A percentile compares a stretch with the other conserved stretches of the same genome.
phyloP scores from a whole-genome alignment of 1,140 invertebrate species.

The Gryon sp. region DNA sequence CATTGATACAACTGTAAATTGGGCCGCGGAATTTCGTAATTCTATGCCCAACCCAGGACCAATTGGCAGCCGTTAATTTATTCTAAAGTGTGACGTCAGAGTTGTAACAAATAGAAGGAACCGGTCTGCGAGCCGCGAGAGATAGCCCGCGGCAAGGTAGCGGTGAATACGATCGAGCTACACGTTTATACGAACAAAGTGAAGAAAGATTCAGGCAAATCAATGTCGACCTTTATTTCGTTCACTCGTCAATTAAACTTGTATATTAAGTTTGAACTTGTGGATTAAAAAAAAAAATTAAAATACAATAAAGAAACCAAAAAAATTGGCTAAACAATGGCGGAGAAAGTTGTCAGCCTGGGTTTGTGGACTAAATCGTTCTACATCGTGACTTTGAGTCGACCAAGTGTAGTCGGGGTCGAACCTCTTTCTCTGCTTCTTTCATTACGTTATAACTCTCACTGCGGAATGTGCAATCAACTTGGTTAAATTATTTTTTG shows the following conservation, averaged over 20 bases:
- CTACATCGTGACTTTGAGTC: slow-evolving; percentile 20
- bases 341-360: slow-evolving; percentile 33
- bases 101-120: slow-evolving; percentile 67
- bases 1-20: slow-evolving; percentile 57
- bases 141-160: slow-evolving; percentile 72
- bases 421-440: slow-evolving; percentile 3
- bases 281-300: no score
- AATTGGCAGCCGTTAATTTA: slow-evolving; percentile 66
- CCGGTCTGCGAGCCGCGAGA: slow-evolving; percentile 61
- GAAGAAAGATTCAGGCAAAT: slow-evolving; percentile 40
- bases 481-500: slow-evolving; percentile 16
- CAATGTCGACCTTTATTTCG: slow-evolving; percentile 55
- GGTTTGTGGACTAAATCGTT: slow-evolving; percentile 17
- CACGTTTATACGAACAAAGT: slow-evolving; percentile 34
- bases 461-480: not conserved
- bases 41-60: slow-evolving; percentile 39
- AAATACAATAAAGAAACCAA: no score
- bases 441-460: not conserved
- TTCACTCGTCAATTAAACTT: slow-evolving; percentile 41
- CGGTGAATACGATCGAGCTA: slow-evolving; percentile 36
- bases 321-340: no score
- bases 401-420: not conserved
- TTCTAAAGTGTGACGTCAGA: slow-evolving; percentile 72
- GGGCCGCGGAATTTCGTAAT: slow-evolving; percentile 69
- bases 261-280: slow-evolving; percentile 18